phyloP scores from a whole-genome alignment of 1,140 invertebrate species.

The Lethrus apterus region DNA sequence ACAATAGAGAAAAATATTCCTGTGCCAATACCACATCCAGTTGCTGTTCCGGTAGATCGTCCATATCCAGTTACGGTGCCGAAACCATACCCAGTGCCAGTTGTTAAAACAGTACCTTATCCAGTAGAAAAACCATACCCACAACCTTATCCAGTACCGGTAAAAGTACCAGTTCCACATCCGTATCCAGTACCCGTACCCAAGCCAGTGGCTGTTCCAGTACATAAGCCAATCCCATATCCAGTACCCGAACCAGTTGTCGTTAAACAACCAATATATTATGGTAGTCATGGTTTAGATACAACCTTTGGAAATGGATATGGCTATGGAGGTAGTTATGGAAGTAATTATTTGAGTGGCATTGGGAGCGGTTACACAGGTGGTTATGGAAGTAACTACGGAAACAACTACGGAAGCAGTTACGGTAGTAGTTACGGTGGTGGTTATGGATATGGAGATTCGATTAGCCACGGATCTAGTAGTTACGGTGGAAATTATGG shows the following conservation, averaged over 20 bases:
- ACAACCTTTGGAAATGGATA: too few relatives aligned
- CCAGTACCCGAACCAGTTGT: constrained; percentile 18
- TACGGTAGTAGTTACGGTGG: too few relatives aligned
- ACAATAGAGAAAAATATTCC: constrained; percentile 28
- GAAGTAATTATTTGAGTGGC: too few relatives aligned
- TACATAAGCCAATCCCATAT: constrained; percentile 36
- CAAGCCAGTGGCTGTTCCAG: constrained; percentile 30
- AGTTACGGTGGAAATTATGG: too few relatives aligned
- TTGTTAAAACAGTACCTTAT: constrained; percentile 29
- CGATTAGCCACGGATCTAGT: too few relatives aligned
- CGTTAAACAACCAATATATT: too few relatives aligned
- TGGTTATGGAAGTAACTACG: too few relatives aligned
- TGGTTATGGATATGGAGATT: too few relatives aligned
- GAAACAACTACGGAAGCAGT: too few relatives aligned
- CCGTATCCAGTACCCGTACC: constrained; percentile 28
- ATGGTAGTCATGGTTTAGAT: not conserved
- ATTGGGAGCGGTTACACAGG: too few relatives aligned
- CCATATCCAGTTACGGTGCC: constrained; percentile 42
- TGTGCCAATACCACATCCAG: constrained; percentile 42
- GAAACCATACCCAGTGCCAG: constrained; percentile 48
- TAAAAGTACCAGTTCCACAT: constrained; percentile 29
- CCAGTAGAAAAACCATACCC: constrained; percentile 27
- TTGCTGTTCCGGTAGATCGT: constrained; percentile 37
- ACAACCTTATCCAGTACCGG: constrained; percentile 29
- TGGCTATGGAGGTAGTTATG: too few relatives aligned